These are phyloP conservation scores for Stenotaenia linearis DNA, from an alignment of 2,888 invertebrate species.

Conservation along the genomic window DNA sequence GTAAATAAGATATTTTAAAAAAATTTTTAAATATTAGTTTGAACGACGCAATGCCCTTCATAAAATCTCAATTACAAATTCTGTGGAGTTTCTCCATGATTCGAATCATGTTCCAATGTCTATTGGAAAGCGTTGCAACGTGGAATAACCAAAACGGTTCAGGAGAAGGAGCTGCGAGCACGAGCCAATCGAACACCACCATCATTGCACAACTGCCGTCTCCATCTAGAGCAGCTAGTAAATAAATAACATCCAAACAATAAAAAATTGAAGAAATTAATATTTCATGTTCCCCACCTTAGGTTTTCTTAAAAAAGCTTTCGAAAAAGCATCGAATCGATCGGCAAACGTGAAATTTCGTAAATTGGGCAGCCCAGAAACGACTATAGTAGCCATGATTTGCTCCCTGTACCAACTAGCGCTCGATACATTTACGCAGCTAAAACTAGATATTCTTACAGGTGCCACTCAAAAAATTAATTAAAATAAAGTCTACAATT, in stretches of 20 bases:
- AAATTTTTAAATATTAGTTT: too few relatives aligned
- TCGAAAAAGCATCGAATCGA: constrained; percentile 45
- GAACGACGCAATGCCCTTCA: constrained; percentile 64
- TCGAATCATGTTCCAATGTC: constrained; percentile 45
- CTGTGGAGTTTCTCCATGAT: constrained; percentile 60
- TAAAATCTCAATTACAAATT: constrained; percentile 61
- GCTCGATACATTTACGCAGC: constrained; percentile 78
- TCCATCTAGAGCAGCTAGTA: constrained; percentile 37
- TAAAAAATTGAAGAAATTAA: background rate
- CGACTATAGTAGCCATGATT: constrained; percentile 73
- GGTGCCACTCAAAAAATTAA: constrained; percentile 53
- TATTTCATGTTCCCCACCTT: constrained; percentile 30
- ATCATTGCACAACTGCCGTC: background rate
- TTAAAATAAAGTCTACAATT: constrained; percentile 29
- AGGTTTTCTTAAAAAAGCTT: constrained; percentile 48
- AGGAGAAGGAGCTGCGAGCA: background rate
- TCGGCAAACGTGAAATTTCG: constrained; percentile 43
- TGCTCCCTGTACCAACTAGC: constrained; percentile 91
- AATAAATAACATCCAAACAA: background rate
- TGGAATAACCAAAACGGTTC: background rate
- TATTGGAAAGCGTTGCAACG: background rate
- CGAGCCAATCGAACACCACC: background rate
- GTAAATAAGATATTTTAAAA: too few relatives aligned
- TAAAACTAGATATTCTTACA: constrained; percentile 85
- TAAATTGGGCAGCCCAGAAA: constrained; percentile 73